Percentiles rank a stretch among this genome's conserved stretches.
Evolutionary conservation across 2,888 invertebrate genomes (phyloP).

Genomic region (Chrysotoxum bicinctum): DNA sequence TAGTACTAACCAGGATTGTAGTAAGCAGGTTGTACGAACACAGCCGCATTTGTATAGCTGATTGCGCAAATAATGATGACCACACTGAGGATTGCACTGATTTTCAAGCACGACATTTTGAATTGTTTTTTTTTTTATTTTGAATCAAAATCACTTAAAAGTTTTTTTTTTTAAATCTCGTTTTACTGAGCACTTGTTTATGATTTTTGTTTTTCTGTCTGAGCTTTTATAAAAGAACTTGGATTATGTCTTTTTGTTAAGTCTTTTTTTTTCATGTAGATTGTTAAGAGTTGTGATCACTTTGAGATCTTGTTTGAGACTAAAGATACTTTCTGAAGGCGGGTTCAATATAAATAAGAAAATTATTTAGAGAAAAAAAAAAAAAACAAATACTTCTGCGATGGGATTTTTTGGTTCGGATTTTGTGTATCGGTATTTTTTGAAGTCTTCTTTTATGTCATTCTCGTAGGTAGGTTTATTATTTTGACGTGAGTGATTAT

Average conservation of each 20-base stretch:
- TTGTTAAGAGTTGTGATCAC: constrained; percentile 44
- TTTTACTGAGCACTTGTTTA: constrained; percentile 4
- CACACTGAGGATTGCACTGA: constrained; percentile 76
- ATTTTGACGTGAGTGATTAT: constrained; percentile 43
- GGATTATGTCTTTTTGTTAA: not conserved
- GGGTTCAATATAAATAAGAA: constrained; percentile 66
- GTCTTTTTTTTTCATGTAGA: not conserved
- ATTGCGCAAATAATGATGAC: constrained; percentile 75
- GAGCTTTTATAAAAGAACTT: constrained; percentile 5
- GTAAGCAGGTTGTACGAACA: constrained; percentile 78
- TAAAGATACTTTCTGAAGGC: constrained; percentile 63
- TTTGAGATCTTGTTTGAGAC: constrained; percentile 69
- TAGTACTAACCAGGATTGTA: constrained; percentile 79
- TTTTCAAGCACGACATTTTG: constrained; percentile 74
- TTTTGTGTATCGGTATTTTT: not conserved
- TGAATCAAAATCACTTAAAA: constrained; percentile 34
- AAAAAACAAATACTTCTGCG: constrained; percentile 22
- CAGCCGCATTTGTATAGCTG: constrained; percentile 76
- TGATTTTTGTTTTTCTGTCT: constrained; percentile 6
- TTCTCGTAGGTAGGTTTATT: not conserved
- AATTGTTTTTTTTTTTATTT: constrained; percentile 8
- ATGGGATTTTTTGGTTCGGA: constrained; percentile 32
- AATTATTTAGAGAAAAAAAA: too few relatives aligned
- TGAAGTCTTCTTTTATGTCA: constrained; percentile 5
- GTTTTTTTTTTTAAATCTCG: not conserved